Base-by-base conservation (phyloP, 2,888 invertebrate genomes). In the Apotomis betuletana region DNA sequence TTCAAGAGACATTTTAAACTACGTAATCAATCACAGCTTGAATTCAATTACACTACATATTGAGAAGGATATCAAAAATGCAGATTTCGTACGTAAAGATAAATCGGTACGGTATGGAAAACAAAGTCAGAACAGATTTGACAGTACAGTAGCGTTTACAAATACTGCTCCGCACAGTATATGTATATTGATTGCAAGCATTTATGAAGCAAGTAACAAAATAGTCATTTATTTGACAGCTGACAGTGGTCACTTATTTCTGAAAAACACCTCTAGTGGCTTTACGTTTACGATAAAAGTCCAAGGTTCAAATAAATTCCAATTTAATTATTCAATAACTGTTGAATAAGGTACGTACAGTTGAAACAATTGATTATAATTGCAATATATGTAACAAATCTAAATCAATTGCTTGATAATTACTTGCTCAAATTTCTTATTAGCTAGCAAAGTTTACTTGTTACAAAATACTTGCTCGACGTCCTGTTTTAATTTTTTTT, bases 1-100 rank as follows among this genome's bases (percentile, higher is more conserved):
- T 94, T 98, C 97, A 83, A 97, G 88, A 77, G 96, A 96, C 96
- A 96, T 96, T 81, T 84, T 90, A 74, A 63, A 76, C 75, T 75
- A 65, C 67, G 75, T 74, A 68, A 67, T 69, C 36, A 9, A 38
- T 57, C 52, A 38, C 46, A 68, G 68, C 51, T 13, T 12, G 36
- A 67, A 58, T 70, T 52, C 4, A 70, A 46, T 46, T 68, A 59
- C 46, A 73, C 51, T 69, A 75, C 74, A 75, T 74, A 71, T 67
- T 68, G 72, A 69, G 65, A 65, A 65, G 61, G 9, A 64, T 65
- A 13, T 58, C 10, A 54, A 72, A 46, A 54, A 13, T 58, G 51
- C 12, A n/a, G 44, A 54, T 72, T 58, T 71, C 27, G 9, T 49
- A 13, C 27, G 59, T 38, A 51, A 41, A 41, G 61, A 67, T 57